A percentile compares a stretch with the other conserved stretches of the same genome.
phyloP scores from a whole-genome alignment of 2,113 vertebrate species.

The Tamias sibiricus region DNA sequence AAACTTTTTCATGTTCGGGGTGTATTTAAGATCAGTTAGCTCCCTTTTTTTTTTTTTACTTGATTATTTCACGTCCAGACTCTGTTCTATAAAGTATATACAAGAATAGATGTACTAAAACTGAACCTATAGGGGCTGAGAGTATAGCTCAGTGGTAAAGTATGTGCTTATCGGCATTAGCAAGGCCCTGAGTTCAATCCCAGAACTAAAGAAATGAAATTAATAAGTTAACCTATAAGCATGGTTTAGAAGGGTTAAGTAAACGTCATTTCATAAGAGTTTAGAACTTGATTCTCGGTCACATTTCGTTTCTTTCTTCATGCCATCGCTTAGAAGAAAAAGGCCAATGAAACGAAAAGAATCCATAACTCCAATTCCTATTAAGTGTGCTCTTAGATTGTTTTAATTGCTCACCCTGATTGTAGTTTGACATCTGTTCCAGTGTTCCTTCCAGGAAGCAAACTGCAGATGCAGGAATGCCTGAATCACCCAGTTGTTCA shows the following conservation, averaged over 20 bases:
- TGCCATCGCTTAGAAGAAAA: neutral
- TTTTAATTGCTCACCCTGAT: conserved; percentile 24
- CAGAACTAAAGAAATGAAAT: neutral
- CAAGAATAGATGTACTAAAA: neutral
- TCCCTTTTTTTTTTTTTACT: neutral
- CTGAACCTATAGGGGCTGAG: neutral
- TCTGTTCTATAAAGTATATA: neutral
- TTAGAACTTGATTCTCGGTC: neutral
- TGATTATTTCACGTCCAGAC: neutral
- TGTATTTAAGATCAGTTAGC: neutral
- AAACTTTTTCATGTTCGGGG: neutral
- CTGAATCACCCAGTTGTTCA: neutral
- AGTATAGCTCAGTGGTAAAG: neutral
- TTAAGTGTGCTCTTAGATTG: neutral
- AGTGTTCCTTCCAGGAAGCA: conserved; percentile 28
- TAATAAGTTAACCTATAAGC: neutral
- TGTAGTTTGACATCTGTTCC: conserved; percentile 27
- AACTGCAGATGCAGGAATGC: neutral
- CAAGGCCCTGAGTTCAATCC: neutral
- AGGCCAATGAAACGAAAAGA: neutral
- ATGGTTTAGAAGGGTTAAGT: neutral
- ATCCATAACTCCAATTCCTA: neutral
- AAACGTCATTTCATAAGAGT: neutral
- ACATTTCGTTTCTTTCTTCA: neutral
- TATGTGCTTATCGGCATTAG: neutral